Evolutionary conservation across 2,797 vertebrate species (phyloP), one percentile per base, ranked within the genome.

Genomic region (Brotogeris chrysoptera): DNA sequence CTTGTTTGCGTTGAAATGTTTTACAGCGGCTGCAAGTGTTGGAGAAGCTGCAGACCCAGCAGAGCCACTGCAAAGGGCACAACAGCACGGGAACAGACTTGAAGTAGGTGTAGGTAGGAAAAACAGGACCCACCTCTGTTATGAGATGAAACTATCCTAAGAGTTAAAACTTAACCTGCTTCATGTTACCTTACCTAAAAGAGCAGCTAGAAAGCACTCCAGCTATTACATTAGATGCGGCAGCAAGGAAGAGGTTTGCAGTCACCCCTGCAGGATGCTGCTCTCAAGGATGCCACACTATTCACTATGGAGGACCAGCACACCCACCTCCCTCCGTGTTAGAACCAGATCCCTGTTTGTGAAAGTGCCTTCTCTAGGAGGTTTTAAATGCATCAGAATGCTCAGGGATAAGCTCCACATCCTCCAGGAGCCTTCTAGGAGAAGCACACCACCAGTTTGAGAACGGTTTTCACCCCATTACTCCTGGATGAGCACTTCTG

Each of bases 31-130:
- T 20, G 60, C 53, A 3, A 46, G 57, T 1, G 16, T 15, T 3
- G 46, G 57, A 38, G 69, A 3, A 4, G 1, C 50, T 1, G 38
- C 55, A 36, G 55, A 36, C 10, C 34, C 25, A 6, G 30, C 55
- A 38, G 50, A 19, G 69, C 47, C 74, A 8, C 2, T 3, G 3
- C 49, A 9, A 18, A 19, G 80, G 86, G 55, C 91, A 46, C 7
- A 4, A 5, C 36, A n/a, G 73, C 41, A 9, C 0, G 0, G 1
- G 68, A 57, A 46, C 10, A 5, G 0, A 7, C 2, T 1, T 30
- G 38, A 25, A 34, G 19, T 3, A 36, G 57, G 44, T 0, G 3
- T 14, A 20, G 69, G 20, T 7, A 14, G 49, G 50, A 10, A 30
- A 49, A 24, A 32, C 41, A 43, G 11, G 44, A 50, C 7, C 32